These are phyloP conservation scores for Litocranius walleri DNA, from an alignment of 2,113 vertebrate genomes.

Conservation along the genomic window DNA sequence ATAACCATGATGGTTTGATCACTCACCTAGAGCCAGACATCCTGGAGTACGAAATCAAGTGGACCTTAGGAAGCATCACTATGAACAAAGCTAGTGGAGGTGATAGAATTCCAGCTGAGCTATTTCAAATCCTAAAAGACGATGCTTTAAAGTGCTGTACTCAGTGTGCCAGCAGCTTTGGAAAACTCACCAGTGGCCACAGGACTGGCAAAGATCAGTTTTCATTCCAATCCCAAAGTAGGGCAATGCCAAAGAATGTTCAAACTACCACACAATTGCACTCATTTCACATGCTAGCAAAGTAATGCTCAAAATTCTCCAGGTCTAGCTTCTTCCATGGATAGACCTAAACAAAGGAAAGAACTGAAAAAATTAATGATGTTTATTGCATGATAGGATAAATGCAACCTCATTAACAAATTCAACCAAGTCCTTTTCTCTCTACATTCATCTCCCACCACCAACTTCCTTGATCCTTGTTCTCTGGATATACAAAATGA, in stretches of 20 bases:
- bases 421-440: neutral
- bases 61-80: neutral
- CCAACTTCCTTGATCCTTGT: neutral
- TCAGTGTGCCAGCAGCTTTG: neutral
- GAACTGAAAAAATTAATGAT: neutral
- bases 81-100: neutral
- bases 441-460: neutral
- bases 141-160: neutral
- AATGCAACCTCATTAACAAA: neutral
- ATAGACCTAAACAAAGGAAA: neutral
- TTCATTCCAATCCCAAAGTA: neutral
- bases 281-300: neutral
- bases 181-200: neutral
- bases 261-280: neutral
- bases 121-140: neutral
- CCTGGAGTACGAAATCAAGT: neutral
- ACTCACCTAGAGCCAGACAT: neutral
- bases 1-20: neutral
- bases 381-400: neutral
- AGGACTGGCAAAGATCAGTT: neutral
- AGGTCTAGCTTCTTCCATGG: neutral
- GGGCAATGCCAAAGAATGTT: neutral
- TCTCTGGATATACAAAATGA: neutral
- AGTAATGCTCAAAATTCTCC: neutral
- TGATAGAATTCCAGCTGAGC: neutral